Evolutionary conservation across 92 coral and sea anemone genomes (phyloP).

Genomic region (Epizoanthus scotinus): DNA sequence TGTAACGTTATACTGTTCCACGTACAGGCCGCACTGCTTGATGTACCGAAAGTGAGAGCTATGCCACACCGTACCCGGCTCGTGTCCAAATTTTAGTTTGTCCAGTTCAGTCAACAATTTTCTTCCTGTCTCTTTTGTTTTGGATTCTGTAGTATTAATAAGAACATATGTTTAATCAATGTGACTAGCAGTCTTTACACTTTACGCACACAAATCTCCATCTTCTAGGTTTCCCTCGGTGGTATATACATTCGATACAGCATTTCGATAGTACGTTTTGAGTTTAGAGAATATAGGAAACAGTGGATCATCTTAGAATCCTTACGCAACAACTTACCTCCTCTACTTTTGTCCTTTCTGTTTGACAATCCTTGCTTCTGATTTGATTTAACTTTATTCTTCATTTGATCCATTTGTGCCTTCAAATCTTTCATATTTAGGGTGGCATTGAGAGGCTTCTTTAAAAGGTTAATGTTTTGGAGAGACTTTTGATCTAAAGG

Average conservation of each 20-base stretch:
- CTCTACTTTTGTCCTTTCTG: constrained; percentile 9
- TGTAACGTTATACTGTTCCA: constrained; percentile 83
- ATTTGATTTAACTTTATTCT: neutral
- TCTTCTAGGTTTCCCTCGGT: too few relatives aligned
- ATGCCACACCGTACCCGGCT: constrained; percentile 70
- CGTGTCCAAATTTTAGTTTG: constrained; percentile 64
- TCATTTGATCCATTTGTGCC: constrained; percentile 27
- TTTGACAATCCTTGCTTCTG: neutral
- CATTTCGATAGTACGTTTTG: too few relatives aligned
- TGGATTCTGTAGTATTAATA: neutral
- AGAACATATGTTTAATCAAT: too few relatives aligned
- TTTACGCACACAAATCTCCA: too few relatives aligned
- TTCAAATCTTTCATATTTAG: constrained; percentile 10
- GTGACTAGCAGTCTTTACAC: too few relatives aligned
- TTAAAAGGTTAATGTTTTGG: neutral
- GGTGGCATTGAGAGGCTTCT: neutral
- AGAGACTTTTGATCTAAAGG: neutral
- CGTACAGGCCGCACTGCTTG: constrained; percentile 85
- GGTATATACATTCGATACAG: too few relatives aligned
- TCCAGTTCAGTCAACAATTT: constrained; percentile 47
- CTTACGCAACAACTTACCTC: neutral
- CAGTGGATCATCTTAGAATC: neutral
- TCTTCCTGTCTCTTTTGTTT: constrained; percentile 28
- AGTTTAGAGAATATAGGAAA: neutral
- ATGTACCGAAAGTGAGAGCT: constrained; percentile 63